A percentile compares a stretch with the other conserved stretches of the same genome.
Evolutionary conservation across 2,888 invertebrate species (phyloP).

Genomic region (Galerucella pusilla): DNA sequence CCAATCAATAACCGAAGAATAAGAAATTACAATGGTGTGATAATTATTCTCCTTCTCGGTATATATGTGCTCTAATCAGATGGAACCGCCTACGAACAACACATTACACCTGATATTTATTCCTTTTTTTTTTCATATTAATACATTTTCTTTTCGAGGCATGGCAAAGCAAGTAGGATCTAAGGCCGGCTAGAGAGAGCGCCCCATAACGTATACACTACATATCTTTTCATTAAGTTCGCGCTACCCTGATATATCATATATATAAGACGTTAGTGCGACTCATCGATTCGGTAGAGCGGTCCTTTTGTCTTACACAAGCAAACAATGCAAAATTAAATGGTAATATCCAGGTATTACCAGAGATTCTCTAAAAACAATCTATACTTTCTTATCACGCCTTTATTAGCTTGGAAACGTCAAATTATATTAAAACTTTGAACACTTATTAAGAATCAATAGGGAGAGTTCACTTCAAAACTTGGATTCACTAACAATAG

Average conservation of each 20-base stretch:
- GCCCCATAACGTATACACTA: slow-evolving; percentile 61
- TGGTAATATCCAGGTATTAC: neutral
- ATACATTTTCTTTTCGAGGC: slow-evolving; percentile 55
- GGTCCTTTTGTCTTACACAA: slow-evolving; percentile 39
- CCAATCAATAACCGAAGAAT: slow-evolving; percentile 47
- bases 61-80: slow-evolving; percentile 59
- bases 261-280: slow-evolving; percentile 55
- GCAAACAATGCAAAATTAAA: neutral
- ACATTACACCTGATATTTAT: slow-evolving; percentile 58
- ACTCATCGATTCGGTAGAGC: slow-evolving; percentile 53
- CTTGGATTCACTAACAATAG: no score
- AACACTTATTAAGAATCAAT: no score
- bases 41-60: slow-evolving; percentile 59
- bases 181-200: slow-evolving; percentile 36
- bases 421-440: no score
- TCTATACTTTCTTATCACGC: no score
- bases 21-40: slow-evolving; percentile 62
- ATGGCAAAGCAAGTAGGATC: slow-evolving; percentile 10
- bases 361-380: no score
- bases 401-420: no score
- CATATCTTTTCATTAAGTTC: slow-evolving; percentile 65
- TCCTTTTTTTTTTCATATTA: slow-evolving; percentile 55
- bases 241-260: slow-evolving; percentile 62
- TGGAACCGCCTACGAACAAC: slow-evolving; percentile 62
- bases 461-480: no score